Base-by-base conservation (phyloP, 1,140 invertebrate species). In the Drosophila teissieri region DNA sequence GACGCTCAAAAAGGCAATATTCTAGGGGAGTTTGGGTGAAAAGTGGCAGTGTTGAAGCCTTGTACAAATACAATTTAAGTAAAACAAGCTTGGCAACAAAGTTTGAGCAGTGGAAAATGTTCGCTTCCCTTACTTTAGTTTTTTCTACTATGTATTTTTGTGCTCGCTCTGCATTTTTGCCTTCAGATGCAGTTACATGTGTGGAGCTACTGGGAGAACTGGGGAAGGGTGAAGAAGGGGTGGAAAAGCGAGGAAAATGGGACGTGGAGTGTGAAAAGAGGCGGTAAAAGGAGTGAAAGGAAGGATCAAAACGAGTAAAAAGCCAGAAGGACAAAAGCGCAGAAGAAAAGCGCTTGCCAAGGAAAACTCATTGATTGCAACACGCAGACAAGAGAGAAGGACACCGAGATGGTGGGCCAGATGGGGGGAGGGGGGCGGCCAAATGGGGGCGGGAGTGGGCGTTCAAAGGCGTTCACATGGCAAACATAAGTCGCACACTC, bases 401-500 rank as follows among this genome's bases (percentile, higher is more conserved):
- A 67, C 45, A 58, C 53, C 39, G 24, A 45, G 58, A 42, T 52
- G 58, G 15, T 51, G 61, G 44, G 17, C 19, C 22, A 58, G 34
- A 42, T 36, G 15, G 36, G 12, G 22, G 42, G 2, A 36, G 15
- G 36, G n/a, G 22, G 34, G 11, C 4, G 48, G 34, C 31, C 22
- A 27, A 51, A 52, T 4, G 27, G 42, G 22, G 44, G 48, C n/a
- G 37, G 4, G 31, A 6, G 7, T 36, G 27, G 36, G 54, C 22
- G n/a, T 62, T 44, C 36, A 85, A 84, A 83, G 80, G 81, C 81
- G 81, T 78, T 84, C 81, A 80, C 77, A 75, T 85, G 81, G 81
- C 81, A 84, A 84, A 85, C 81, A 84, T 84, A 84, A 84, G 81
- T 84, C 81, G 81, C 81, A 84, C 77, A 84, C 80, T 80, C 81